Evolutionary conservation across 1,140 invertebrate genomes (phyloP).

Genomic region (Euura lappo): DNA sequence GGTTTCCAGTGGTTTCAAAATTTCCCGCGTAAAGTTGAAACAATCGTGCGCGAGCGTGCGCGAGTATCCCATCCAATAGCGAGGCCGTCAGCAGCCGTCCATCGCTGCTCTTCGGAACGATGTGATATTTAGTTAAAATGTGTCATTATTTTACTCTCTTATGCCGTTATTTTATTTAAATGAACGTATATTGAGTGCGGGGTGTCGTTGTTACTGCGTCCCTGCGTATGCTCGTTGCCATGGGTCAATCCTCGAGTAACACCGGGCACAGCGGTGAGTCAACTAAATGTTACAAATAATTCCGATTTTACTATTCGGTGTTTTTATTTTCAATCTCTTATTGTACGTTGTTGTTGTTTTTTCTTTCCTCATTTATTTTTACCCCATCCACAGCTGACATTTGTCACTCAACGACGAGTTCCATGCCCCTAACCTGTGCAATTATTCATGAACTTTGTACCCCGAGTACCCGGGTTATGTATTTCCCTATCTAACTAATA

Average conservation of each 20-base stretch:
- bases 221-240: constrained; percentile 24
- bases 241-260: constrained; percentile 55
- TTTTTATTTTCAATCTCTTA: neutral
- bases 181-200: neutral
- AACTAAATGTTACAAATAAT: neutral
- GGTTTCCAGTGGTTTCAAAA: neutral
- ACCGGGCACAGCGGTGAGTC: constrained; percentile 55
- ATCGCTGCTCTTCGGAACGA: constrained; percentile 32
- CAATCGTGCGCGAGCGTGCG: neutral
- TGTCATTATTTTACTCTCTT: constrained; percentile 38
- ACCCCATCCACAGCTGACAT: neutral
- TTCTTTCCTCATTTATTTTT: neutral
- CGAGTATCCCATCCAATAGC: constrained; percentile 29
- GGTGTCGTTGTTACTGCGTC: constrained; percentile 10
- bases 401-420: neutral
- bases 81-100: constrained; percentile 24
- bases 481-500: too few species aligned
- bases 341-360: neutral
- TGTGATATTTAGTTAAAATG: constrained; percentile 44
- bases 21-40: neutral
- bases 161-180: constrained; percentile 21
- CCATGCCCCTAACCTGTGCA: neutral
- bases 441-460: neutral
- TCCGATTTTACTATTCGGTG: neutral
- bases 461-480: neutral